These are phyloP conservation scores for Chironomus striatipennis DNA, from an alignment of 1,140 invertebrate species.

Conservation along the genomic window DNA sequence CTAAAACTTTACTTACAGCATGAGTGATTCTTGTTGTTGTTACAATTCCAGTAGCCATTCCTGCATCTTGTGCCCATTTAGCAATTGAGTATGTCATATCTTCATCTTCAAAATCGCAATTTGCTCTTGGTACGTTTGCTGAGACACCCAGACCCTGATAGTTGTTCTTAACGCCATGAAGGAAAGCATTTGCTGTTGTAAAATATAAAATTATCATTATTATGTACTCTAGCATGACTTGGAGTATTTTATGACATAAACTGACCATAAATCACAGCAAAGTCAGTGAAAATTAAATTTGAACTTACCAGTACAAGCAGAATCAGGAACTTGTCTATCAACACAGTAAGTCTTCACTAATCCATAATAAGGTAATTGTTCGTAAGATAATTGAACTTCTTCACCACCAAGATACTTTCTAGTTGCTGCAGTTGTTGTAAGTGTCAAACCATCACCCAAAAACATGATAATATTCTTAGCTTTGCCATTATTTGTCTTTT, in stretches of 20 bases:
- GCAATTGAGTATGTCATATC: conserved; percentile 47
- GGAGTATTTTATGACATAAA: too few species aligned
- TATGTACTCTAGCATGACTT: too few species aligned
- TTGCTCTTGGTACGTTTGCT: conserved; percentile 46
- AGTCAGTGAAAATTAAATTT: too few species aligned
- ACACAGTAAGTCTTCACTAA: conserved; percentile 73
- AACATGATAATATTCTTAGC: conserved; percentile 70
- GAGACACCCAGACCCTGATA: conserved; percentile 64
- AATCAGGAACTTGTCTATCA: conserved; percentile 65
- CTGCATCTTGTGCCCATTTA: conserved; percentile 60
- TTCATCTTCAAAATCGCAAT: conserved; percentile 42
- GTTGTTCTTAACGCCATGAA: conserved; percentile 74
- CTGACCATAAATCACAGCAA: too few species aligned
- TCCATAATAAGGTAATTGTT: conserved; percentile 60
- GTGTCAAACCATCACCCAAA: conserved; percentile 71
- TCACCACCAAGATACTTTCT: conserved; percentile 58
- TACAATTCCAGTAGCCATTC: conserved; percentile 64
- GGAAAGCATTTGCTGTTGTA: conserved; percentile 62
- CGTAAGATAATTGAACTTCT: conserved; percentile 57
- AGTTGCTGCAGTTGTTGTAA: conserved; percentile 59
- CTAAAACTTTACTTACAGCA: conserved; percentile 40
- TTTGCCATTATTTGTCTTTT: conserved; percentile 33
- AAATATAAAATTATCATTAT: too few species aligned
- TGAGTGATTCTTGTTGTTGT: conserved; percentile 74
- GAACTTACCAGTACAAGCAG: conserved; percentile 52